Percentiles rank a stretch among this genome's conserved stretches.
These are phyloP conservation scores for Chloebia gouldiae DNA, from an alignment of 2,113 vertebrate species.

Conservation along the genomic window DNA sequence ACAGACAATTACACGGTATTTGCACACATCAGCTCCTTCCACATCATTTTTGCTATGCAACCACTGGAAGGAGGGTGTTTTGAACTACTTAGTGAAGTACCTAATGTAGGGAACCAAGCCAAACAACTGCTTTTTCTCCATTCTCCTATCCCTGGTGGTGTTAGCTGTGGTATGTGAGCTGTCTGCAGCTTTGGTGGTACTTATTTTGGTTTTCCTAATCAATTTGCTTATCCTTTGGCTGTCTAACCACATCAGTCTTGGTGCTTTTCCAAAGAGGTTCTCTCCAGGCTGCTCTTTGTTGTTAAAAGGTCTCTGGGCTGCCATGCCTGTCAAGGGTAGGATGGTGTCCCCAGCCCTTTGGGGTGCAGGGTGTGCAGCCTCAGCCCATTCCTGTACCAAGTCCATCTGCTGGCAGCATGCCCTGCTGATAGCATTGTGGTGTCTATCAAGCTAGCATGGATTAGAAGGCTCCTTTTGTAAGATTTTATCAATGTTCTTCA, in stretches of 20 bases:
- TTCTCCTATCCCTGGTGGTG: background rate
- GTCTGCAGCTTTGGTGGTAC: background rate
- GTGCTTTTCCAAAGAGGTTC: background rate
- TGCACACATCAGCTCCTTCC: background rate
- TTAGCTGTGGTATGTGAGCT: background rate
- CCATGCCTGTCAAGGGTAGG: background rate
- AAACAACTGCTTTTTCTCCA: background rate
- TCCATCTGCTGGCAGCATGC: background rate
- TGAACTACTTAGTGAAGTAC: background rate
- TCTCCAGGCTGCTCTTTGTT: background rate
- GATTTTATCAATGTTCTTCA: background rate
- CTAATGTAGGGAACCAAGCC: background rate
- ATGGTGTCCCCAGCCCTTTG: accelerated
- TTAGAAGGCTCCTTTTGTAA: background rate
- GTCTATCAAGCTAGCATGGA: background rate
- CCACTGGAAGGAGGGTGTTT: background rate
- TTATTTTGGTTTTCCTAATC: background rate
- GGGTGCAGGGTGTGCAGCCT: background rate
- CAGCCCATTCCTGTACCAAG: accelerated
- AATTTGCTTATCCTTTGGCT: background rate
- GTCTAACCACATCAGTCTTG: accelerated
- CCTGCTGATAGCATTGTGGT: background rate
- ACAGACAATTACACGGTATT: background rate
- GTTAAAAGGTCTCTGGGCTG: background rate
- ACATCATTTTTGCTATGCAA: background rate